Conservation (phyloP, 2,113 vertebrate species). For the Embiotoca jacksoni region DNA sequence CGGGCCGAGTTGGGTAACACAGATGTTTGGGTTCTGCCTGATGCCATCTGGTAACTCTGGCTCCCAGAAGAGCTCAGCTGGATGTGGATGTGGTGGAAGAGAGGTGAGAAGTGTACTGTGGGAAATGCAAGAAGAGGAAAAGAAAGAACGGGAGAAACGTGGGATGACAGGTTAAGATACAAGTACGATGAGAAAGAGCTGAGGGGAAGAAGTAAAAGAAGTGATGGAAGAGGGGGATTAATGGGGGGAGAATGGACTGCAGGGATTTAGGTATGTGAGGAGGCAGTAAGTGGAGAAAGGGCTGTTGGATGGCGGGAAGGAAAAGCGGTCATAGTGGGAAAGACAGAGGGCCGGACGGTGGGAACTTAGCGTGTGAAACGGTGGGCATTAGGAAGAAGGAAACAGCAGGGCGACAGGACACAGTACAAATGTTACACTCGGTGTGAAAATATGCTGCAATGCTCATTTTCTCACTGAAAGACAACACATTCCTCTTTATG, state of each 20-base stretch:
- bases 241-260: conserved; percentile 20
- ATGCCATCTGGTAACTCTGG: conserved; percentile 77
- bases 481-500: neutral
- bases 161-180: neutral
- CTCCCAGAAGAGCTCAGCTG: conserved; percentile 48
- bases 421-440: conserved; percentile 27
- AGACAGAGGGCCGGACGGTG: conserved; percentile 35
- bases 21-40: conserved; percentile 67
- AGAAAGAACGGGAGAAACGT: neutral
- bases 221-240: conserved; percentile 17
- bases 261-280: conserved; percentile 37
- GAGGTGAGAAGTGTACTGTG: conserved; percentile 7
- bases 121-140: conserved; percentile 19
- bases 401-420: conserved; percentile 55
- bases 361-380: conserved; percentile 60
- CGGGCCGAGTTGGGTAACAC: conserved; percentile 56
- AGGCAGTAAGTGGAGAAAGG: conserved; percentile 33
- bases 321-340: conserved; percentile 24
- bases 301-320: conserved; percentile 29
- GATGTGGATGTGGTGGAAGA: conserved; percentile 38
- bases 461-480: conserved; percentile 43
- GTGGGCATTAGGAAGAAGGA: conserved; percentile 63
- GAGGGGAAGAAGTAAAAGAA: conserved; percentile 6
- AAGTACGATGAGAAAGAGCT: neutral
- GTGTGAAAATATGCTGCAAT: conserved; percentile 14